These are phyloP conservation scores for Melanerpes formicivorus DNA, from an alignment of 2,113 vertebrate genomes.

Conservation along the genomic window DNA sequence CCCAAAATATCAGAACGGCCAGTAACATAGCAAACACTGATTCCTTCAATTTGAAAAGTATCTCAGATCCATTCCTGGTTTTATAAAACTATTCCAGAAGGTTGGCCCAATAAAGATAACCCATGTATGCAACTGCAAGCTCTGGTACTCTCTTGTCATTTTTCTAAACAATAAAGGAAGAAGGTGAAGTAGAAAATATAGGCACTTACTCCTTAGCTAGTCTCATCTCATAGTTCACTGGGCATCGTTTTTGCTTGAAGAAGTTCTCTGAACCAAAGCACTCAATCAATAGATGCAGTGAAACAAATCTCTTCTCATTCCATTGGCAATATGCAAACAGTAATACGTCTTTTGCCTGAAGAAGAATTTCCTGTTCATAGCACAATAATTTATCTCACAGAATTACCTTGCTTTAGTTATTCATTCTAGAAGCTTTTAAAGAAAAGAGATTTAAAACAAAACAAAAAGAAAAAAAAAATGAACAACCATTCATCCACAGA, in stretches of 20 bases:
- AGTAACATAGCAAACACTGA: background rate
- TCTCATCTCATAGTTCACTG: constrained; percentile 31
- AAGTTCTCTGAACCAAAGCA: constrained; percentile 17
- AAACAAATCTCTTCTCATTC: constrained; percentile 49
- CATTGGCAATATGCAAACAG: constrained; percentile 37
- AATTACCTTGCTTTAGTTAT: constrained; percentile 24
- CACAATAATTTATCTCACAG: constrained; percentile 13
- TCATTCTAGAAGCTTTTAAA: background rate
- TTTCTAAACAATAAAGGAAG: background rate
- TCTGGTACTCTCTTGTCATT: background rate
- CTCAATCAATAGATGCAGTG: constrained; percentile 31
- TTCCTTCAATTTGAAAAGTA: background rate
- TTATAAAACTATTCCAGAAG: background rate
- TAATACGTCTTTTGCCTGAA: constrained; percentile 21
- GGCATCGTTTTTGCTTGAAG: background rate
- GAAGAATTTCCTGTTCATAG: constrained; percentile 25
- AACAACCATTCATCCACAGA: background rate
- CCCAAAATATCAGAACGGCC: constrained; percentile 7
- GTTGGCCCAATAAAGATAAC: background rate
- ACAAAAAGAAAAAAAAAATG: too few relatives aligned
- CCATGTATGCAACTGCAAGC: background rate
- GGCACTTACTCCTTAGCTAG: background rate
- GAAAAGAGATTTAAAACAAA: background rate
- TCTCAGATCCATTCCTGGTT: background rate
- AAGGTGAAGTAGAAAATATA: constrained; percentile 19